Evolutionary conservation across 1,140 invertebrate species (phyloP), one percentile per base, ranked within the genome.

Genomic region (Cyclina sinensis): DNA sequence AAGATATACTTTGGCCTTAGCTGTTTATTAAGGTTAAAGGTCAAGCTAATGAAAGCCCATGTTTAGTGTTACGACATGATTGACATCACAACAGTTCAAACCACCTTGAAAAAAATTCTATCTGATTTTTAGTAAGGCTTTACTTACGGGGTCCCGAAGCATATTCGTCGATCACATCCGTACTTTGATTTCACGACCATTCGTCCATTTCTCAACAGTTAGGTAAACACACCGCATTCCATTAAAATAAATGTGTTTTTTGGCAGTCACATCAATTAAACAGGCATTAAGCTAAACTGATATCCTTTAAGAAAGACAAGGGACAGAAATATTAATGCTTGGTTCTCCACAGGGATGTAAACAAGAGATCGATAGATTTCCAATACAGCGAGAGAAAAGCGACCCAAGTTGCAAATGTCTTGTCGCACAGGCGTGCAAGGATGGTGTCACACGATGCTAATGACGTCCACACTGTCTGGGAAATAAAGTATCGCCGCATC

Each of bases 331-430:
- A 35, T 35, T 65, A 65, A 30, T 16, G 59, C 59, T 27, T 35
- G 7, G 59, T 65, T 21, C 59, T 65, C 59, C 24, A 30, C 24
- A 30, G 59, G 59, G 59, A 65, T 35, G 30, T 57, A 21, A 57
- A 57, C 54, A 65, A 65, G 27, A 65, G 27, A 65, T 65, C 59
- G 30, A 65, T 65, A 65, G 24, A 12, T 35, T 27, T 65, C 59
- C 59, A 16, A 65, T 65, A 65, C 7, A 30, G n/a, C 59, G 59
- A 35, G 30, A 57, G 24, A 65, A 65, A 65, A 65, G n/a, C 59
- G 59, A 65, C 59, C 59, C 27, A 65, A 65, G 11, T 30, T 35
- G 59, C 27, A 65, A 57, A 65, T 65, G 59, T 65, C 59, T 65
- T 30, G 59, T 65, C 59, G 30, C 27, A 65, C 3, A 30, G 30